Conservation (phyloP, 2,113 vertebrate species). For the Microcebus lehilahytsara region DNA sequence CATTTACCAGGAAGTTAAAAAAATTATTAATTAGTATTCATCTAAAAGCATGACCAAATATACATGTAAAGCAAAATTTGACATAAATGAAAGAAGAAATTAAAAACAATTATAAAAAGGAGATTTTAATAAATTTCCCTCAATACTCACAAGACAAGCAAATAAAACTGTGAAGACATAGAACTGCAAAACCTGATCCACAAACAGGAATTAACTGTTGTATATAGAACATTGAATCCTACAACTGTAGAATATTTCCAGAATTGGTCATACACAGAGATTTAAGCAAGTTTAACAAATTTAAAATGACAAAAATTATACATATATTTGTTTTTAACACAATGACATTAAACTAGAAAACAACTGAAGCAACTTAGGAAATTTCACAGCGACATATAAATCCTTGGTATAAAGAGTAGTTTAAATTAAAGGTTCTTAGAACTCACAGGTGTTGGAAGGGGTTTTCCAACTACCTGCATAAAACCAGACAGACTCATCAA, state of each 20-base stretch:
- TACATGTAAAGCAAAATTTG: neutral
- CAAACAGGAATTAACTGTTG: neutral
- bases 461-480: no score
- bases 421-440: no score
- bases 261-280: neutral
- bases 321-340: neutral
- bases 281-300: neutral
- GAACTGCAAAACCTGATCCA: neutral
- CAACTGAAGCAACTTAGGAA: neutral
- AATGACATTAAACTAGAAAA: neutral
- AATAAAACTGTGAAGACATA: neutral
- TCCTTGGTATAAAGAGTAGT: no score
- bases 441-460: no score
- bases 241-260: neutral
- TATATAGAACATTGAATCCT: neutral
- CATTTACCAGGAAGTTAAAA: neutral
- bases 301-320: neutral
- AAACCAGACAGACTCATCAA: no score
- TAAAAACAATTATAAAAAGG: neutral
- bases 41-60: neutral
- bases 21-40: neutral
- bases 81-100: slow-evolving; percentile 6
- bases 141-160: neutral
- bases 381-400: no score
- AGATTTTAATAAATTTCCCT: neutral